A percentile compares a stretch with the other conserved stretches of the same genome.
phyloP scores from a whole-genome alignment of 2,797 vertebrate species.

The Otolemur crassicaudatus region DNA sequence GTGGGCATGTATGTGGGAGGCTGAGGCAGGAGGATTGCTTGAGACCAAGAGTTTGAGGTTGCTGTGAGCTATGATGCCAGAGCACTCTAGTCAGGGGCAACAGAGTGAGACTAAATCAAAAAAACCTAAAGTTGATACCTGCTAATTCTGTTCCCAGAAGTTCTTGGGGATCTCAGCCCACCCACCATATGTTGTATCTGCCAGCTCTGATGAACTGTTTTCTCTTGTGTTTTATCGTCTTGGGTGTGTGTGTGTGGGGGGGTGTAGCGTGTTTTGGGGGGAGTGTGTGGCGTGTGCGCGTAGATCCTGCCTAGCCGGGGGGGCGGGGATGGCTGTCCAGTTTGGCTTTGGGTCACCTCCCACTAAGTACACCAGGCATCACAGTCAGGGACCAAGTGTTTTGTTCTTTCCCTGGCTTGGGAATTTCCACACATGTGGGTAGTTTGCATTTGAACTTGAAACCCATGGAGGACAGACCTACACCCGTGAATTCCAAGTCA shows the following conservation, averaged over 20 bases:
- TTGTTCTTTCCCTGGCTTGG: background rate
- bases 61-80: no score
- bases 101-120: no score
- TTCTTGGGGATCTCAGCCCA: background rate
- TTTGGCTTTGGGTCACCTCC: background rate
- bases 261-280: no score
- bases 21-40: no score
- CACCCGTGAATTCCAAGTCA: background rate
- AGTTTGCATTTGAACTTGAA: background rate
- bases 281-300: accelerated
- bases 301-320: background rate
- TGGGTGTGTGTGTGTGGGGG: background rate
- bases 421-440: background rate
- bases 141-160: background rate
- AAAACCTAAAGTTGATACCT: no score
- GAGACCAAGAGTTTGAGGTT: no score
- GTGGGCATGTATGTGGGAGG: no score
- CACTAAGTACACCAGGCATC: background rate
- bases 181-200: background rate
- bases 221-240: background rate
- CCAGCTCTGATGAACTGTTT: background rate
- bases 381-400: background rate
- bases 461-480: accelerated
- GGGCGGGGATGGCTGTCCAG: accelerated
- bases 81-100: no score